Percentiles rank a stretch among this genome's conserved stretches.
Evolutionary conservation across 2,797 vertebrate species (phyloP).

Genomic region (Coregonus suidteri): DNA sequence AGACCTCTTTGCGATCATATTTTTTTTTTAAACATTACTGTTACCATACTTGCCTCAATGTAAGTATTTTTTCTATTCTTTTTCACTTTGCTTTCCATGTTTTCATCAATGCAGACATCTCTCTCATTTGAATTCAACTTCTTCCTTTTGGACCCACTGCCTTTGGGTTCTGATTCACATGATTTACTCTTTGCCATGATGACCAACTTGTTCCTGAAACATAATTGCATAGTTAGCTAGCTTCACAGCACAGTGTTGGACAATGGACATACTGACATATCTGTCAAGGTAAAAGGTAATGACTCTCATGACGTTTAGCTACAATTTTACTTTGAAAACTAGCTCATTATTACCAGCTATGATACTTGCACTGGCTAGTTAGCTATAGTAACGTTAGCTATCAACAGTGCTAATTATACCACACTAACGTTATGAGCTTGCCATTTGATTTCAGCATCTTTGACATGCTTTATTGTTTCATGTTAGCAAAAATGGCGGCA

Average conservation of each 20-base stretch:
- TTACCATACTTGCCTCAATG: slow-evolving; percentile 45
- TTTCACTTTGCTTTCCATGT: slow-evolving; percentile 36
- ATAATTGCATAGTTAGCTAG: neutral
- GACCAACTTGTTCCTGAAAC: neutral
- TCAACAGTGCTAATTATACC: neutral
- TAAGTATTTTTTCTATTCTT: slow-evolving; percentile 57
- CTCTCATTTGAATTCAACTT: slow-evolving; percentile 11
- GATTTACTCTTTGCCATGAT: slow-evolving; percentile 64
- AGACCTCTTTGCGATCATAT: neutral
- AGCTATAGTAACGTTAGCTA: neutral
- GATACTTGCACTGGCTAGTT: too few relatives aligned
- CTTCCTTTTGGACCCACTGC: slow-evolving; percentile 41
- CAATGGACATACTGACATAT: neutral
- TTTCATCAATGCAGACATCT: slow-evolving; percentile 19
- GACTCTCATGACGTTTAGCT: neutral
- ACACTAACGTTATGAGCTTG: neutral
- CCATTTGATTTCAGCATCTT: neutral
- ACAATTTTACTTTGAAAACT: neutral
- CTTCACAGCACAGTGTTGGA: neutral
- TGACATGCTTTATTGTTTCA: neutral
- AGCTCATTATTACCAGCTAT: neutral
- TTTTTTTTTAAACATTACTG: too few relatives aligned
- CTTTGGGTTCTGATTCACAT: slow-evolving; percentile 24
- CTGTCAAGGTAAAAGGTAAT: neutral
- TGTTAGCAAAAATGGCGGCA: neutral